Evolutionary conservation across 2,797 vertebrate genomes (phyloP).

Genomic region (Oryzias sinensis): DNA sequence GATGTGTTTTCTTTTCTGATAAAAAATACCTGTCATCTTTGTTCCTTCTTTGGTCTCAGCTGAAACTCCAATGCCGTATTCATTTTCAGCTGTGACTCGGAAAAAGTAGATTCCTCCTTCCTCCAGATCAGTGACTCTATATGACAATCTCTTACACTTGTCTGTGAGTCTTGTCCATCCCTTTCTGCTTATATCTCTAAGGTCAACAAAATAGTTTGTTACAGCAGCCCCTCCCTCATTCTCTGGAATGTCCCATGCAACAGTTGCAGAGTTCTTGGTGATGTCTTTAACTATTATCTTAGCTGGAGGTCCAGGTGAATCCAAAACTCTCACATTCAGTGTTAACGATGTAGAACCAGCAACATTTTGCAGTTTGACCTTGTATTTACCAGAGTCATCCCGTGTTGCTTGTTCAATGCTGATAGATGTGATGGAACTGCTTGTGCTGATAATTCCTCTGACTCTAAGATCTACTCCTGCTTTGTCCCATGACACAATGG

Average conservation of each 20-base stretch:
- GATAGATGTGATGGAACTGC: conserved; percentile 83
- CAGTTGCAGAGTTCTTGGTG: conserved; percentile 87
- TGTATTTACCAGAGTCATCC: conserved; percentile 95
- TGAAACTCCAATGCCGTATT: conserved; percentile 88
- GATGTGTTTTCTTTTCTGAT: conserved; percentile 2
- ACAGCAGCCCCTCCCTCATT: conserved; percentile 94
- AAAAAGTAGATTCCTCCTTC: conserved; percentile 96
- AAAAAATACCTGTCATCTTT: conserved; percentile 89
- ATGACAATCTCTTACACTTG: conserved; percentile 88
- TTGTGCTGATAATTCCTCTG: conserved; percentile 88
- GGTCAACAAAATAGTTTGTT: conserved; percentile 92
- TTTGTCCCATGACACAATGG: conserved; percentile 92
- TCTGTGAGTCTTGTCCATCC: conserved; percentile 93
- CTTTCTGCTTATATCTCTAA: conserved; percentile 92
- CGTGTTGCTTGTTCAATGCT: conserved; percentile 92
- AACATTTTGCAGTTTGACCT: conserved; percentile 88
- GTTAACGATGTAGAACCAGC: conserved; percentile 86
- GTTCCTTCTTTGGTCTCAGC: conserved; percentile 92
- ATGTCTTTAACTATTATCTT: conserved; percentile 85
- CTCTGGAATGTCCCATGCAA: conserved; percentile 95
- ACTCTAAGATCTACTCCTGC: conserved; percentile 88
- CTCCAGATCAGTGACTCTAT: conserved; percentile 87
- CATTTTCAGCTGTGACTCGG: conserved; percentile 92
- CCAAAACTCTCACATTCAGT: conserved; percentile 91
- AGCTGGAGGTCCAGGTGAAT: conserved; percentile 91